Percentiles rank a stretch among this genome's conserved stretches.
These are phyloP conservation scores for Arctia plantaginis DNA, from an alignment of 2,888 invertebrate genomes.

Conservation along the genomic window DNA sequence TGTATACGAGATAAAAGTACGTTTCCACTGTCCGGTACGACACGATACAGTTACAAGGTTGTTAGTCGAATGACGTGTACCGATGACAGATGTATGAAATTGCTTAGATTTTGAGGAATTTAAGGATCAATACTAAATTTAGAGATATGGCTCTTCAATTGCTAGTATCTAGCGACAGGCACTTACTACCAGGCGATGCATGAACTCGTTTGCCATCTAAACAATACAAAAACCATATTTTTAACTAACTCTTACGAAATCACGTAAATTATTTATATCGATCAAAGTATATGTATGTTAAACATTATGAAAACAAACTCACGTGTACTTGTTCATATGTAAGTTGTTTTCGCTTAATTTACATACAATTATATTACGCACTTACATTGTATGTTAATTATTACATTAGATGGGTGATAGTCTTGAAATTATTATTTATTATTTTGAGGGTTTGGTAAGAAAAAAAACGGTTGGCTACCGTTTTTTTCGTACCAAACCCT, in stretches of 20 bases:
- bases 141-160: background rate
- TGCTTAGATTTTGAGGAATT: background rate
- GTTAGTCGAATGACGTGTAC: slow-evolving; percentile 11
- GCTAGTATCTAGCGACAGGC: background rate
- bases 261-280: background rate
- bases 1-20: slow-evolving; percentile 58
- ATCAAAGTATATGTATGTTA: background rate
- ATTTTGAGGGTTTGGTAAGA: too few relatives aligned
- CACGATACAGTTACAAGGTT: slow-evolving; percentile 29
- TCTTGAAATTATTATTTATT: background rate
- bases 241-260: background rate
- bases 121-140: background rate
- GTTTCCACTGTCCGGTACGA: slow-evolving; percentile 56
- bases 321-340: too few relatives aligned
- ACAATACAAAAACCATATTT: background rate
- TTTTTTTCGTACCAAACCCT: too few relatives aligned
- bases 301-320: too few relatives aligned
- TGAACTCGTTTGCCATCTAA: too few relatives aligned
- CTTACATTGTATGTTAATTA: background rate
- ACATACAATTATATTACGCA: slow-evolving; percentile 1
- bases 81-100: background rate
- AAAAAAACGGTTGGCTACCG: background rate
- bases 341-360: background rate
- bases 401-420: background rate
- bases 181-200: background rate